Base-by-base conservation (phyloP, 1,140 invertebrate species). In the Leucophenga varia region DNA sequence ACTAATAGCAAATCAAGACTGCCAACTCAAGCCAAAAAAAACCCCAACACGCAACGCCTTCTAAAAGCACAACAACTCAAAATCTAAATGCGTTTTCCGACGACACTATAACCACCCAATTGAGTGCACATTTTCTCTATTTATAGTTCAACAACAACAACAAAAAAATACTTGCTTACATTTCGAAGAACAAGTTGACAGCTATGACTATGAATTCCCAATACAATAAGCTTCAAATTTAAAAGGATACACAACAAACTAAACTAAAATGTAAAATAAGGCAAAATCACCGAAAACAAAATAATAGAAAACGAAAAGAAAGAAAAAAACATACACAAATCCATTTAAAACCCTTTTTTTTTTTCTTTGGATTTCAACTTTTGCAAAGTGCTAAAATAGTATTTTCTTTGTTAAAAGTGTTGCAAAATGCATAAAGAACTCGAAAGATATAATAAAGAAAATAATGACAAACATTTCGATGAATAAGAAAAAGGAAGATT, bases 111-210 rank as follows among this genome's bases (percentile, higher is more conserved):
- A n/a, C n/a, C 38, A 30, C 48, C 59, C 63, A 54, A 63, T 67
- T 57, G 56, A 67, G 59, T 59, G 52, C 35, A 49, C 49, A 67
- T 64, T n/a, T n/a, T n/a, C n/a, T n/a, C n/a, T n/a, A n/a, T n/a
- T n/a, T n/a, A n/a, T n/a, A n/a, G n/a, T n/a, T n/a, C n/a, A n/a
- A n/a, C n/a, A n/a, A n/a, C n/a, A n/a, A n/a, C n/a, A n/a, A n/a
- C n/a, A n/a, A n/a, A n/a, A n/a, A n/a, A n/a, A n/a, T n/a, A n/a
- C n/a, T n/a, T n/a, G n/a, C n/a, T n/a, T n/a, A n/a, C n/a, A n/a
- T n/a, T n/a, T n/a, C n/a, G n/a, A n/a, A n/a, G n/a, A n/a, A n/a
- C n/a, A n/a, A n/a, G n/a, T n/a, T n/a, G n/a, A n/a, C n/a, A n/a
- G n/a, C n/a, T n/a, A n/a, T n/a, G n/a, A n/a, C 30, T 28, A 14